Base-by-base conservation (phyloP, 2,113 vertebrate genomes). In the Colossoma macropomum region DNA sequence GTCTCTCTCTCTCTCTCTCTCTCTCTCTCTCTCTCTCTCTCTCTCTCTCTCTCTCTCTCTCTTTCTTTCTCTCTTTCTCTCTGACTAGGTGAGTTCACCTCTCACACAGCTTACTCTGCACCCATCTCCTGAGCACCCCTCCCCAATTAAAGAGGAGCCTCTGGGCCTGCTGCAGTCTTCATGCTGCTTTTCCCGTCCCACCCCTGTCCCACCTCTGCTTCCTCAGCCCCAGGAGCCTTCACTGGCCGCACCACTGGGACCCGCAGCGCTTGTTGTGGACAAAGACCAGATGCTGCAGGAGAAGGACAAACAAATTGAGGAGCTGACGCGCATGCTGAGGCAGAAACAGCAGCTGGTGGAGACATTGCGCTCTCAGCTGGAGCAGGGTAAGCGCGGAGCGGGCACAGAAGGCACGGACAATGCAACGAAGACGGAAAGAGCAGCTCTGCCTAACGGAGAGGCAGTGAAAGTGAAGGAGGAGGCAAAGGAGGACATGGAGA, bases 241-340 rank as follows among this genome's bases (percentile, higher is more conserved):
- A 86, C 0, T 1, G 79, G 0, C 91, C 90, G 38, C 89, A 19
- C 2, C 66, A 2, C 30, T 76, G 27, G 54, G 45, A 28, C 21
- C 41, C 72, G 91, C 86, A 48, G 71, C 85, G 0, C 59, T 78
- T 23, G 80, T 89, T 13, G 84, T 93, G 12, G 95, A 97, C 93
- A 99, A 99, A 91, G 97, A 99, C 92, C 96, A 96, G 93, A 98
- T 99, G 97, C 94, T 99, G 71, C 97, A 97, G 88, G 97, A 98
- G 89, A 99, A 99, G 89, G 97, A 99, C 92, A 98, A 97, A 89
- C 97, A 97, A 89, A 99, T 99, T 0, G 95, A 98, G 90, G 97
- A 98, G 84, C 90, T 99, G 87, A 99, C 97, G 0, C 94, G 95
- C 84, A 98, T 98, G 97, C 94, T 99, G 80, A 95, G 93, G 80